phyloP scores from a whole-genome alignment of 1,140 invertebrate species.

The Harpegnathos saltator region DNA sequence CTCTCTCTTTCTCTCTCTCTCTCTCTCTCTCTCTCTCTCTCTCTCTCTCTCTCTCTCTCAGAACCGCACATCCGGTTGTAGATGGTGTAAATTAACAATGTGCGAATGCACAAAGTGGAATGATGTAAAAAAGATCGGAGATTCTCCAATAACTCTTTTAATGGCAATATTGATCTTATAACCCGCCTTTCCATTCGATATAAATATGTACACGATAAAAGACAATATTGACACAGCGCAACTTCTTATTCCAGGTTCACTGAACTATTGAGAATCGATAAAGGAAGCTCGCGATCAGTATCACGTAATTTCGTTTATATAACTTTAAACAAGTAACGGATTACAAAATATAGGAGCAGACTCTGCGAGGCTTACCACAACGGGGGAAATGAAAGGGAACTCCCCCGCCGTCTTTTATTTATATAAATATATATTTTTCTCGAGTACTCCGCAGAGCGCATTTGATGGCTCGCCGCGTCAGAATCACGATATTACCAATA shows the following conservation, averaged over 20 bases:
- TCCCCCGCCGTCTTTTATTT: slow-evolving; percentile 28
- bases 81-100: slow-evolving; percentile 1
- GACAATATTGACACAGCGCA: slow-evolving; percentile 31
- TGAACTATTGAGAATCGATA: slow-evolving; percentile 37
- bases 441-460: neutral
- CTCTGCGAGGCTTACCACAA: slow-evolving; percentile 11
- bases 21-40: no score
- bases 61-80: neutral
- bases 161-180: slow-evolving; percentile 24
- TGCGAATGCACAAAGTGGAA: slow-evolving; percentile 5
- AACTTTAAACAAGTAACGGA: slow-evolving; percentile 46
- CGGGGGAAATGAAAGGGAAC: slow-evolving; percentile 41
- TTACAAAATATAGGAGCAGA: slow-evolving; percentile 29
- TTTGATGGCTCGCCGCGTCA: slow-evolving; percentile 35
- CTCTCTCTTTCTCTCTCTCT: no score
- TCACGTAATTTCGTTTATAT: slow-evolving; percentile 41
- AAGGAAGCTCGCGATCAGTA: slow-evolving; percentile 32
- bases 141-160: neutral
- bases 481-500: slow-evolving; percentile 25
- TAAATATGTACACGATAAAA: slow-evolving; percentile 45
- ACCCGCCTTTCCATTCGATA: slow-evolving; percentile 26
- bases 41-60: no score
- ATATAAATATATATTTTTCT: slow-evolving; percentile 36
- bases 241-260: slow-evolving; percentile 29
- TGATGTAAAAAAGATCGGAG: neutral